Percentiles rank a stretch among this genome's conserved stretches.
These are phyloP conservation scores for Merodon equestris DNA, from an alignment of 2,888 invertebrate genomes.

Conservation along the genomic window DNA sequence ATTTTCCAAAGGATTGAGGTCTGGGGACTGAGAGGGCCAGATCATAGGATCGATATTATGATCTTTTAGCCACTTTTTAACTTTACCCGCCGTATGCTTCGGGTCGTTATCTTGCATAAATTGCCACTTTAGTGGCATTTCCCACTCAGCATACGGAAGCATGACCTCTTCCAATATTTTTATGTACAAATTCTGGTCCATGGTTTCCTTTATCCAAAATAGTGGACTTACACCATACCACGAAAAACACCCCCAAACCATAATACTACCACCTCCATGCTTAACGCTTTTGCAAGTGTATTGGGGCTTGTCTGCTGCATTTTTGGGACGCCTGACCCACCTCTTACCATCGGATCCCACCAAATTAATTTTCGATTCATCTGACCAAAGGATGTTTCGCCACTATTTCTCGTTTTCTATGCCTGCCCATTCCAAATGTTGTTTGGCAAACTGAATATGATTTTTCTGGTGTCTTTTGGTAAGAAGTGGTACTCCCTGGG, in stretches of 20 bases:
- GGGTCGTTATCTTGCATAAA: slow-evolving; percentile 6
- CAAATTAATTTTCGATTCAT: slow-evolving; percentile 2
- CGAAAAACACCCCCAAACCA: slow-evolving; percentile 3
- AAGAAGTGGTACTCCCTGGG: not conserved
- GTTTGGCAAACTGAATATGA: not conserved
- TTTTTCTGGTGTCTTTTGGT: not conserved
- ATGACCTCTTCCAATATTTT: slow-evolving; percentile 18
- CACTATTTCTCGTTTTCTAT: slow-evolving; percentile 2
- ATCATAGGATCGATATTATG: slow-evolving; percentile 13
- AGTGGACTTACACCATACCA: not conserved
- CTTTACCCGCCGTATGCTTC: not conserved
- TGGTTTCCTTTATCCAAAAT: not conserved
- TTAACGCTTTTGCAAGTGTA: slow-evolving; percentile 26
- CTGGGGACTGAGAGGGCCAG: slow-evolving; percentile 2
- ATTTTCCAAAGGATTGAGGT: slow-evolving; percentile 3
- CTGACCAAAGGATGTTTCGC: slow-evolving; percentile 1
- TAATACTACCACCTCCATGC: slow-evolving; percentile 15
- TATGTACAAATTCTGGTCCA: slow-evolving; percentile 12
- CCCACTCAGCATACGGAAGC: not conserved
- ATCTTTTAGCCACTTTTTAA: not conserved
- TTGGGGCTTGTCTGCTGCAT: slow-evolving; percentile 10
- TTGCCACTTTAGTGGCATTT: slow-evolving; percentile 8
- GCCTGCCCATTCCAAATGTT: not conserved
- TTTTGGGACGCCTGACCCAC: slow-evolving; percentile 5
- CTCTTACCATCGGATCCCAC: not conserved